Conservation (phyloP, 2,797 vertebrate genomes). For the Crenuchus spilurus region DNA sequence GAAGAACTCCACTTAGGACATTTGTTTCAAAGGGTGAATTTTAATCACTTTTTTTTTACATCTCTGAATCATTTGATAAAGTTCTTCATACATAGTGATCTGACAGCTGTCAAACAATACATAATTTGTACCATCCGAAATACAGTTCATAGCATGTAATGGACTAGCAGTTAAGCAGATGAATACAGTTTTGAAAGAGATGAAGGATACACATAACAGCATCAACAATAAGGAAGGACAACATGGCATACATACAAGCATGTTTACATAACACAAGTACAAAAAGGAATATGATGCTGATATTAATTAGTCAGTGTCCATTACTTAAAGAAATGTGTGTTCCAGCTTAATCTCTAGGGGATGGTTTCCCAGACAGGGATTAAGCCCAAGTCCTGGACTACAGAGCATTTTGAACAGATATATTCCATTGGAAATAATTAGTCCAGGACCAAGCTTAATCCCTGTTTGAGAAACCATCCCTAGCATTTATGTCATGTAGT, state of each 20-base stretch:
- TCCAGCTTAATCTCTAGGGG: too few relatives aligned
- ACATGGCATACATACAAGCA: slow-evolving; percentile 13
- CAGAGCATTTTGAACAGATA: too few relatives aligned
- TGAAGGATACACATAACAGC: background rate
- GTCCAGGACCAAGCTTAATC: too few relatives aligned
- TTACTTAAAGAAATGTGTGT: too few relatives aligned
- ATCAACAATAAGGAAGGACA: slow-evolving; percentile 13
- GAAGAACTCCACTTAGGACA: too few relatives aligned
- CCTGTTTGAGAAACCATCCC: too few relatives aligned
- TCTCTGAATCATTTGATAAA: background rate
- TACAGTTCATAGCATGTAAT: slow-evolving; percentile 9
- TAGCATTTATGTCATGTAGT: too few relatives aligned
- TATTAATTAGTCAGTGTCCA: slow-evolving; percentile 9
- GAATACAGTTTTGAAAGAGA: slow-evolving; percentile 14
- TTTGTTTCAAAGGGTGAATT: background rate
- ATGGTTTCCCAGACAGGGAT: too few relatives aligned
- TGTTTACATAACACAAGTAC: background rate
- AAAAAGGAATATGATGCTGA: slow-evolving; percentile 15
- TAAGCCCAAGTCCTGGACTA: too few relatives aligned
- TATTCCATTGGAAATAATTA: too few relatives aligned
- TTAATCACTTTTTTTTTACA: background rate
- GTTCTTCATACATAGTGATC: slow-evolving; percentile 11
- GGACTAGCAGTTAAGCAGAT: slow-evolving; percentile 10
- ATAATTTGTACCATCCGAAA: slow-evolving; percentile 13
- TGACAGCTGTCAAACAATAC: slow-evolving; percentile 18